phyloP scores from a whole-genome alignment of 1,140 invertebrate species.

The Formica selysi region DNA sequence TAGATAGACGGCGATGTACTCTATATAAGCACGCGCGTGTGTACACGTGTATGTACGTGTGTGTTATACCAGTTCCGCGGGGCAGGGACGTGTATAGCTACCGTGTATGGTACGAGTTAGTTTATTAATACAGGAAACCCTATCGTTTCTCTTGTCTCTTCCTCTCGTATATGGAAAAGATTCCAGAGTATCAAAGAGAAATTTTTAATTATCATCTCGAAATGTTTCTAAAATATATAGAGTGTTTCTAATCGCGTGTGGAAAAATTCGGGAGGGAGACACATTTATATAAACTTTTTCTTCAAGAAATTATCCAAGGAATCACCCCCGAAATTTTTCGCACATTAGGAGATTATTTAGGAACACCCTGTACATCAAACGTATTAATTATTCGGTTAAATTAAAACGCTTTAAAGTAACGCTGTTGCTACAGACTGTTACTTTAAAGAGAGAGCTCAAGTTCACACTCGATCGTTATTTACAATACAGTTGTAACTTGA shows the following conservation, averaged over 20 bases:
- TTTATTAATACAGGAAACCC: neutral
- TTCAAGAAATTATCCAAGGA: too few species aligned
- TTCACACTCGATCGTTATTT: constrained; percentile 5
- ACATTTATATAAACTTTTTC: too few species aligned
- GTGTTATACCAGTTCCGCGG: constrained; percentile 31
- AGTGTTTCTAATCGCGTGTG: too few species aligned
- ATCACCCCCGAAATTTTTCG: too few species aligned
- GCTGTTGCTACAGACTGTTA: neutral
- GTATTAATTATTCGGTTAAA: too few species aligned
- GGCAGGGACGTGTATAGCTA: constrained; percentile 18
- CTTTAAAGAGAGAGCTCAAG: neutral
- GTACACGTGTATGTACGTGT: neutral
- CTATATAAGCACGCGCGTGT: neutral
- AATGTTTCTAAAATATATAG: too few species aligned
- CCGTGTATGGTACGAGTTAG: neutral
- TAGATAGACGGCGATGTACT: constrained; percentile 69
- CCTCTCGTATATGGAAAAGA: neutral
- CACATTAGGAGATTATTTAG: too few species aligned
- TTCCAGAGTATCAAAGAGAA: too few species aligned
- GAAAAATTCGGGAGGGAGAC: too few species aligned
- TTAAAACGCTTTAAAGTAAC: too few species aligned
- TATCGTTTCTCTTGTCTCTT: neutral
- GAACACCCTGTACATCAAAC: too few species aligned
- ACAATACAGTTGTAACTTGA: neutral
- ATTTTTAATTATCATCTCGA: too few species aligned